These are phyloP conservation scores for Chunga burmeisteri DNA, from an alignment of 2,113 vertebrate genomes.

Conservation along the genomic window DNA sequence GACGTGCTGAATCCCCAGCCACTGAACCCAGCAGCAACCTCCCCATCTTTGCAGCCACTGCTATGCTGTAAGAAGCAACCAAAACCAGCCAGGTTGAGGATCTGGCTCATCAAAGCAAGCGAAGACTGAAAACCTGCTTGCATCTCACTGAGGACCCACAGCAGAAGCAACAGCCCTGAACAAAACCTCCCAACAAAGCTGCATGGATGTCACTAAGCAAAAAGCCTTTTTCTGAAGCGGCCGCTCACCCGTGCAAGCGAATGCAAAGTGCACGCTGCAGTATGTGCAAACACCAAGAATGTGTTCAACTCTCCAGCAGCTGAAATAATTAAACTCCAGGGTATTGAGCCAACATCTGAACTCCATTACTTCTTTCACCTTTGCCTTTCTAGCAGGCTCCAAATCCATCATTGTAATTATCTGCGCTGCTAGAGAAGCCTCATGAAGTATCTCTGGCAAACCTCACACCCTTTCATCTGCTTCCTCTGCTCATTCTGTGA, in stretches of 20 bases:
- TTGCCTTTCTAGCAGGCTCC: background rate
- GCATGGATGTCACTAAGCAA: background rate
- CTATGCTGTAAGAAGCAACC: background rate
- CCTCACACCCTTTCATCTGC: background rate
- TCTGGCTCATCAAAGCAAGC: background rate
- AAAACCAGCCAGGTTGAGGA: background rate
- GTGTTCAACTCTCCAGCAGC: background rate
- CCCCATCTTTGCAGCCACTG: background rate
- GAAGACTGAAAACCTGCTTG: background rate
- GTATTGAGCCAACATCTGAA: background rate
- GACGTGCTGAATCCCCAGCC: background rate
- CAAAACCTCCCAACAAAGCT: background rate
- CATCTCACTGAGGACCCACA: background rate
- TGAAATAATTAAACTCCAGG: slow-evolving; percentile 42
- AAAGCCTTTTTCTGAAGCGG: background rate
- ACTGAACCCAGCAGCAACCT: background rate
- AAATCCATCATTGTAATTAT: background rate
- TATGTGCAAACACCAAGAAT: background rate
- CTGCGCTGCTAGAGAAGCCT: background rate
- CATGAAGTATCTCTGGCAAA: background rate
- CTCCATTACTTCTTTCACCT: background rate
- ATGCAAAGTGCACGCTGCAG: background rate
- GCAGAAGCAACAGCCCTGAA: background rate
- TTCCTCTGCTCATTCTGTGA: background rate
- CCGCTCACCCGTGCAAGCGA: background rate